phyloP scores from a whole-genome alignment of 2,888 invertebrate species.

The Congeria kusceri region DNA sequence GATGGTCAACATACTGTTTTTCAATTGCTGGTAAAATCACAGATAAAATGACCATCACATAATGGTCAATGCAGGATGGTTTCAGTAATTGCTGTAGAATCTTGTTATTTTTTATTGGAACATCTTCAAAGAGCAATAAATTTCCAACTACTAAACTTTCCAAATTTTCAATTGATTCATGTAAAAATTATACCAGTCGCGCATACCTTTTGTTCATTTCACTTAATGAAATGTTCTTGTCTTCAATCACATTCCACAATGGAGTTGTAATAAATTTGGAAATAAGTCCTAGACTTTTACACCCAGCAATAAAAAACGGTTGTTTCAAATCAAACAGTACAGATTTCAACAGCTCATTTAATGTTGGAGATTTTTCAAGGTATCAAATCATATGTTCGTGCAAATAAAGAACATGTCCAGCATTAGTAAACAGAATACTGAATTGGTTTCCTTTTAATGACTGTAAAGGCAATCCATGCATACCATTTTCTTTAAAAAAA shows the following conservation, averaged over 20 bases:
- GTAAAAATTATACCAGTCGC: not conserved
- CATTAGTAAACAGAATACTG: too few species aligned
- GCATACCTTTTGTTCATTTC: not conserved
- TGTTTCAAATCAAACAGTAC: too few species aligned
- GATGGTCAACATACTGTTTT: too few species aligned
- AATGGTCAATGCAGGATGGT: not conserved
- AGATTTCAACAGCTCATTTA: too few species aligned
- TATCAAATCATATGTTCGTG: not conserved
- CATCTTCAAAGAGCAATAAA: not conserved
- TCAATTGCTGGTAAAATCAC: conserved; percentile 5
- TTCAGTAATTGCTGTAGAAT: not conserved
- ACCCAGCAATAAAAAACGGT: too few species aligned
- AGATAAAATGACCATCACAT: conserved; percentile 10
- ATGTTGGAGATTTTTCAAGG: too few species aligned
- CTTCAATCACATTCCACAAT: too few species aligned
- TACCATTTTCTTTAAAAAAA: too few species aligned
- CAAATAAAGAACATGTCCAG: conserved; percentile 38
- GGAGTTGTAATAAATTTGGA: not conserved
- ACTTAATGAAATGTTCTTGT: not conserved
- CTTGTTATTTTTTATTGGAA: conserved; percentile 13
- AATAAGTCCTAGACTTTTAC: not conserved
- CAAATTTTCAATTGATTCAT: not conserved
- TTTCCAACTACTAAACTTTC: not conserved
- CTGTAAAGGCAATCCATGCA: too few species aligned
- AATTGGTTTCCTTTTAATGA: conserved; percentile 39